These are phyloP conservation scores for Zonitis immaculata DNA, from an alignment of 2,888 invertebrate genomes.

Conservation along the genomic window DNA sequence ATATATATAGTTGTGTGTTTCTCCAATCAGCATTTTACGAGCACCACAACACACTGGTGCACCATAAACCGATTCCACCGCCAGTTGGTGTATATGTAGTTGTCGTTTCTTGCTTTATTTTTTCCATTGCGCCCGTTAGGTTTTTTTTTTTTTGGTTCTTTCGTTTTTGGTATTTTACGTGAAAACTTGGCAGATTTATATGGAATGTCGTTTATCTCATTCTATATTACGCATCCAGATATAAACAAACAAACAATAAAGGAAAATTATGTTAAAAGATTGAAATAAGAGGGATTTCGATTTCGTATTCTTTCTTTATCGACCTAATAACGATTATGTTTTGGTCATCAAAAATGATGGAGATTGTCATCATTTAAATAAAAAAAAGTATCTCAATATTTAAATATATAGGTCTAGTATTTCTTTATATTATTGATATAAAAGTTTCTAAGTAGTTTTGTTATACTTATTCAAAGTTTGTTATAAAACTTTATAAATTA, in stretches of 20 bases:
- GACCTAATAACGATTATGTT: background rate
- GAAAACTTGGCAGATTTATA: slow-evolving; percentile 26
- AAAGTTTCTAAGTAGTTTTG: background rate
- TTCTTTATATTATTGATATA: background rate
- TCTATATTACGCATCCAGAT: slow-evolving; percentile 5
- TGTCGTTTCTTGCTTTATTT: background rate
- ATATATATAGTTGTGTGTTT: slow-evolving; percentile 37
- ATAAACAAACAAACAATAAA: slow-evolving; percentile 10
- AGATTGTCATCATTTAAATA: background rate
- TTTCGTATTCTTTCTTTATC: background rate
- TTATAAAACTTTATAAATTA: background rate
- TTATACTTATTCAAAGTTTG: background rate
- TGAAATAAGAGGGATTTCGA: background rate
- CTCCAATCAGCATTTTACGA: slow-evolving; percentile 47
- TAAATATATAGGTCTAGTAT: too few species aligned
- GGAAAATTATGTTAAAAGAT: background rate
- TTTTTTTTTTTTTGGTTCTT: slow-evolving; percentile 30
- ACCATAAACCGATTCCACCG: slow-evolving; percentile 45
- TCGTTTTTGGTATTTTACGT: slow-evolving; percentile 24
- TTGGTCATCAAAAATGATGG: background rate
- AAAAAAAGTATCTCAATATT: background rate
- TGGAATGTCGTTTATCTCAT: slow-evolving; percentile 14
- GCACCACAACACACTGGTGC: slow-evolving; percentile 42
- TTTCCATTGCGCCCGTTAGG: background rate
- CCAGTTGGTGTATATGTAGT: too few species aligned